phyloP scores from a whole-genome alignment of 2,888 invertebrate genomes.

The Sphaeridia pumilis region DNA sequence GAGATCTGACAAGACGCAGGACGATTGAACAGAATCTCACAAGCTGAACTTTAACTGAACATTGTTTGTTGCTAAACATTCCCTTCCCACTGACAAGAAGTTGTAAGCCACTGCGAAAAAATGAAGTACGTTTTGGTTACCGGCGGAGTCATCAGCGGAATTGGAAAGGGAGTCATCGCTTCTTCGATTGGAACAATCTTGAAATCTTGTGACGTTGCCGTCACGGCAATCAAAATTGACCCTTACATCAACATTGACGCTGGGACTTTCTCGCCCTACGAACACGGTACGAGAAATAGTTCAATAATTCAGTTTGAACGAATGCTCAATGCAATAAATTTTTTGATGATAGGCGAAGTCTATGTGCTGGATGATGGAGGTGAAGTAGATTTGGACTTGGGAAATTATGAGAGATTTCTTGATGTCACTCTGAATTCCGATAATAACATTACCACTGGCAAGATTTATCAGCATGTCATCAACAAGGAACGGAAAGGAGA shows the following conservation, averaged over 20 bases:
- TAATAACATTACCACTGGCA: constrained; percentile 98
- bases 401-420: constrained; percentile 95
- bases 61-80: too few relatives aligned
- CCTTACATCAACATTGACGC: constrained; percentile 99
- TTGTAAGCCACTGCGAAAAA: not conserved
- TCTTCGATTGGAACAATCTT: constrained; percentile 91
- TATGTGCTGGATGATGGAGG: constrained; percentile 98
- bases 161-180: constrained; percentile 91
- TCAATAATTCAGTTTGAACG: not conserved
- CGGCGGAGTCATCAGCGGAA: constrained; percentile 98
- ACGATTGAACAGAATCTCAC: too few relatives aligned
- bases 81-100: too few relatives aligned
- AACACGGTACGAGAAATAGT: constrained; percentile 63
- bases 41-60: too few relatives aligned
- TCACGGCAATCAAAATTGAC: constrained; percentile 98
- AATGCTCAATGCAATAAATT: too few relatives aligned
- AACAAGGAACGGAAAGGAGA: constrained; percentile 86
- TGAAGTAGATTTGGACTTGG: constrained; percentile 97
- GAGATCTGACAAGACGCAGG: too few relatives aligned
- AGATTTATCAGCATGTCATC: constrained; percentile 93
- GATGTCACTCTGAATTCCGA: constrained; percentile 88
- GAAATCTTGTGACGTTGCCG: constrained; percentile 87
- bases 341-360: constrained; percentile 99
- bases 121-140: constrained; percentile 99
- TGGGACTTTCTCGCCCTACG: constrained; percentile 97